phyloP scores from a whole-genome alignment of 30 jellyfish, hydroid and myxozoan species.

The Hydractinia echinata region DNA sequence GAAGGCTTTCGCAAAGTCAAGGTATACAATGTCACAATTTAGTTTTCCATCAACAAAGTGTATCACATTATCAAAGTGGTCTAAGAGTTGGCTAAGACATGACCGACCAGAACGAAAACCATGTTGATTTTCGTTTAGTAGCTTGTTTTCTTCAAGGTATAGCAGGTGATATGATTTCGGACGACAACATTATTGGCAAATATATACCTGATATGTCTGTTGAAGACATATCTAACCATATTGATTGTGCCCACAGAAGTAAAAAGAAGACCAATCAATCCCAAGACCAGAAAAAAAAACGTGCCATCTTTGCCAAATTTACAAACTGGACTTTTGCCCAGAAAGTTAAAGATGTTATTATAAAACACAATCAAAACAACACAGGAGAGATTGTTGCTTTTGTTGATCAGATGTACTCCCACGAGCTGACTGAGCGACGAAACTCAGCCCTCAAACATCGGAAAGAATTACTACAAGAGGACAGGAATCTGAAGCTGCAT shows the following conservation, averaged over 20 bases:
- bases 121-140: too few relatives aligned
- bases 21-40: too few relatives aligned
- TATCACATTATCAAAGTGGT: too few relatives aligned
- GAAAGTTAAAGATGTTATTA: neutral
- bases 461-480: neutral
- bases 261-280: too few relatives aligned
- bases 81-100: too few relatives aligned
- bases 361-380: neutral
- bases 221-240: too few relatives aligned
- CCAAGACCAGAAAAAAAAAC: neutral
- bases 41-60: too few relatives aligned
- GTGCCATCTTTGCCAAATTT: neutral
- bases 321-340: slow-evolving; percentile 15
- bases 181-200: neutral
- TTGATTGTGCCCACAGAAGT: too few relatives aligned
- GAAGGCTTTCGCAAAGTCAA: too few relatives aligned
- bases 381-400: neutral
- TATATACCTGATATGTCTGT: neutral
- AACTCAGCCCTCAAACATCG: neutral
- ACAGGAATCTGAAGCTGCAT: neutral
- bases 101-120: too few relatives aligned
- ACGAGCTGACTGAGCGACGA: neutral
- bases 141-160: too few relatives aligned
- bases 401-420: neutral
- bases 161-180: too few relatives aligned